Conservation (phyloP, 1,140 invertebrate species). For the Platorchestia sp. region DNA sequence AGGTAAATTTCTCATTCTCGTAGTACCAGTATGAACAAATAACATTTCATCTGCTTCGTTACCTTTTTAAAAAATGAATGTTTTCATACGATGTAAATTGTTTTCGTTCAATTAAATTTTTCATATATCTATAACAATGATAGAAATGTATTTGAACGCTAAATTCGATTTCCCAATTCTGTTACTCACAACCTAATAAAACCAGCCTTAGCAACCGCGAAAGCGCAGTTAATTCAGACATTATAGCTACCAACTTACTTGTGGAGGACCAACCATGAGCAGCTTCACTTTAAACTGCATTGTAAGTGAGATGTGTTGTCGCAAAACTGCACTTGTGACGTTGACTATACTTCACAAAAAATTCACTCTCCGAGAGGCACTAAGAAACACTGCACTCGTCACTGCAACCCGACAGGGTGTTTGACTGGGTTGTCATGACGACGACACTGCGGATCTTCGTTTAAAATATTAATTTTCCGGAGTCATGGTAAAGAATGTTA, state of each 20-base stretch:
- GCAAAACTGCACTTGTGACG: background rate
- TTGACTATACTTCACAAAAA: background rate
- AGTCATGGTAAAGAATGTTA: background rate
- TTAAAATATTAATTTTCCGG: background rate
- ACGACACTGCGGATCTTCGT: background rate
- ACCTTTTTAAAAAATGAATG: too few relatives aligned
- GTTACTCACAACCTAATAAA: too few relatives aligned
- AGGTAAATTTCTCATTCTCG: too few relatives aligned
- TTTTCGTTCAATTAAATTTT: too few relatives aligned
- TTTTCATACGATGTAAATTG: too few relatives aligned
- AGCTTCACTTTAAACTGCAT: conserved; percentile 56
- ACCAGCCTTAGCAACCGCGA: too few relatives aligned
- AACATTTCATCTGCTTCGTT: too few relatives aligned
- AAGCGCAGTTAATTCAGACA: background rate
- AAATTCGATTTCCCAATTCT: too few relatives aligned
- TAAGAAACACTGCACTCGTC: background rate
- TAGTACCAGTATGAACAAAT: too few relatives aligned
- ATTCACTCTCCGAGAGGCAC: background rate
- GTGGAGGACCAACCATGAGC: conserved; percentile 29
- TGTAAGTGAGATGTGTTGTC: background rate
- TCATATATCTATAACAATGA: too few relatives aligned
- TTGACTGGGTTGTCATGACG: background rate
- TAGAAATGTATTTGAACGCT: too few relatives aligned
- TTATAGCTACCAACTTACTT: background rate
- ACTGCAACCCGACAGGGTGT: background rate